Conservation (phyloP, 2,797 vertebrate genomes). For the Moxostoma hubbsi region DNA sequence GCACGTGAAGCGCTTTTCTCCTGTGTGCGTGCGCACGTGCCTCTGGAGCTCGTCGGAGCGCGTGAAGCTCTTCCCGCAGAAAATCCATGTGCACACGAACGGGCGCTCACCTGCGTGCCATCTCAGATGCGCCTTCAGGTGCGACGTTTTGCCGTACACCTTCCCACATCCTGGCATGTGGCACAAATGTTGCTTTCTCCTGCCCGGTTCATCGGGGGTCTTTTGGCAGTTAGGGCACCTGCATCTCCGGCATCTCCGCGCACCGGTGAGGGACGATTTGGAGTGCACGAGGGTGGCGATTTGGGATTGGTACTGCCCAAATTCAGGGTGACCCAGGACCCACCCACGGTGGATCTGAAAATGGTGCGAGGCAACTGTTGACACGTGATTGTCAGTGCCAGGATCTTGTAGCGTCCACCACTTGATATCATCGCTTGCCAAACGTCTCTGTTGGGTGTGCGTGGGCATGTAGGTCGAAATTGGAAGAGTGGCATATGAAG, state of each 20-base stretch:
- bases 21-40: constrained; percentile 66
- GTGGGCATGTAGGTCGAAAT: constrained; percentile 84
- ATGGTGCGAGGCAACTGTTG: constrained; percentile 73
- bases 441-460: constrained; percentile 87
- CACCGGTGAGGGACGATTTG: constrained; percentile 89
- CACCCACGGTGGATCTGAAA: constrained; percentile 87
- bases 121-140: constrained; percentile 93
- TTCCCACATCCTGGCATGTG: constrained; percentile 94
- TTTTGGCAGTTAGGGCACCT: constrained; percentile 95
- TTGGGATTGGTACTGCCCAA: constrained; percentile 94
- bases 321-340: constrained; percentile 91
- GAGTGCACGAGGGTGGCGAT: constrained; percentile 92
- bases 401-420: constrained; percentile 89
- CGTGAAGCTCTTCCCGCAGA: constrained; percentile 55
- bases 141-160: constrained; percentile 68
- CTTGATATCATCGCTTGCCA: constrained; percentile 89
- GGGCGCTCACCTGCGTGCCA: constrained; percentile 91
- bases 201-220: constrained; percentile 88
- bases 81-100: constrained; percentile 76
- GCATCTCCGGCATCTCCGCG: constrained; percentile 82
- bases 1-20: constrained; percentile 72
- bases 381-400: constrained; percentile 72
- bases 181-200: constrained; percentile 94
- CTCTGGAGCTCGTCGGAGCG: constrained; percentile 85
- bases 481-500: constrained; percentile 85